phyloP scores from a whole-genome alignment of 2,797 vertebrate species.

The Pipistrellus nathusii region DNA sequence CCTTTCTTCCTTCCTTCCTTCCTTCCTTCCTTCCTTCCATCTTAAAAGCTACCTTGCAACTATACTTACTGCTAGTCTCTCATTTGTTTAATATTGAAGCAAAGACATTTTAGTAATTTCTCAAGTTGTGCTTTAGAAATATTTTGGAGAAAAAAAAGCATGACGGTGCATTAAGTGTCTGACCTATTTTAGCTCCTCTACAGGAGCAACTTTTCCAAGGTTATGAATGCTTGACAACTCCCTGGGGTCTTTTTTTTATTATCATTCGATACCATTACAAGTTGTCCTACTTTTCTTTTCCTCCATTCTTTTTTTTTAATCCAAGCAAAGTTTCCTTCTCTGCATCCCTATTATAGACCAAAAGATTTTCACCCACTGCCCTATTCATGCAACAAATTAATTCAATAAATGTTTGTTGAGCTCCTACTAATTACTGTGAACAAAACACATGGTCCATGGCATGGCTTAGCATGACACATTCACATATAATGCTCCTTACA shows the following conservation, averaged over 20 bases:
- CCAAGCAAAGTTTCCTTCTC: neutral
- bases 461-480: neutral
- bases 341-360: neutral
- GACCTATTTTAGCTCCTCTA: constrained; percentile 60
- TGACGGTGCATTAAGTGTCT: constrained; percentile 53
- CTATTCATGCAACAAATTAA: constrained; percentile 16
- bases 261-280: constrained; percentile 34
- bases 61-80: constrained; percentile 45
- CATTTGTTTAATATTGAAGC: constrained; percentile 56
- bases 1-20: neutral
- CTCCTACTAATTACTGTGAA: neutral
- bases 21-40: too few relatives aligned
- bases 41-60: neutral
- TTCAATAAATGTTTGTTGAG: neutral
- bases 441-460: neutral
- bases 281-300: neutral
- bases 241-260: constrained; percentile 6
- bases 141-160: constrained; percentile 42
- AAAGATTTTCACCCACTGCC: neutral
- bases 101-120: constrained; percentile 71
- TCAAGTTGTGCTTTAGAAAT: constrained; percentile 71
- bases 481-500: neutral
- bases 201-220: constrained; percentile 33
- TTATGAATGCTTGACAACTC: neutral
- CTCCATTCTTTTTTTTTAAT: neutral